These are phyloP conservation scores for Pocillopora damicornis DNA, from an alignment of 64 coral and sea anemone species.

Conservation along the genomic window DNA sequence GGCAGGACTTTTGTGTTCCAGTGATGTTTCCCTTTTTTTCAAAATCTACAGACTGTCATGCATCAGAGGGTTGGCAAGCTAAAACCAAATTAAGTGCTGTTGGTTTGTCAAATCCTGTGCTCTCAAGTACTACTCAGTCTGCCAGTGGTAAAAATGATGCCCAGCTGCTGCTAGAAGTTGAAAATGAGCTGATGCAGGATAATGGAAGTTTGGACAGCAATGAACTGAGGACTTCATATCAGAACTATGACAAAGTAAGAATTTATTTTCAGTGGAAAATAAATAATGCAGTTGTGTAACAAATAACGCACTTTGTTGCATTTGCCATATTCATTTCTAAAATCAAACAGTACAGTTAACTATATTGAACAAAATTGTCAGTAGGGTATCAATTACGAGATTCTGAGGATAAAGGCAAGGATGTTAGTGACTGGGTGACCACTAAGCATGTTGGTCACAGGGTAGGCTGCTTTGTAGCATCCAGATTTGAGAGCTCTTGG, in stretches of 20 bases:
- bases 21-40: not conserved
- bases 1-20: too few species aligned
- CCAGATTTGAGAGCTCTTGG: too few species aligned
- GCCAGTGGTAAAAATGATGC: constrained; percentile 1
- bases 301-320: too few species aligned
- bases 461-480: too few species aligned
- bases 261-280: constrained; percentile 10
- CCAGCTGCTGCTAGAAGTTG: constrained; percentile 44
- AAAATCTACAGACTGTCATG: not conserved
- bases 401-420: too few species aligned
- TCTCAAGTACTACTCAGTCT: not conserved
- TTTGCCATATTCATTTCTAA: too few species aligned
- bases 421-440: too few species aligned
- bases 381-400: too few species aligned
- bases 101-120: constrained; percentile 24
- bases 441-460: too few species aligned
- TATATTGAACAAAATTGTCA: too few species aligned
- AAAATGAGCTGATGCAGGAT: constrained; percentile 44
- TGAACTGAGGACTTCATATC: constrained; percentile 60
- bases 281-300: too few species aligned
- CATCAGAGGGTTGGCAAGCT: not conserved
- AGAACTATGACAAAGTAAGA: constrained; percentile 55
- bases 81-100: constrained; percentile 6
- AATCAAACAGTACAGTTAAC: too few species aligned
- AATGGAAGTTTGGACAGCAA: constrained; percentile 19